Conservation (phyloP, 2,113 vertebrate species). For the Platycercus adscitus region DNA sequence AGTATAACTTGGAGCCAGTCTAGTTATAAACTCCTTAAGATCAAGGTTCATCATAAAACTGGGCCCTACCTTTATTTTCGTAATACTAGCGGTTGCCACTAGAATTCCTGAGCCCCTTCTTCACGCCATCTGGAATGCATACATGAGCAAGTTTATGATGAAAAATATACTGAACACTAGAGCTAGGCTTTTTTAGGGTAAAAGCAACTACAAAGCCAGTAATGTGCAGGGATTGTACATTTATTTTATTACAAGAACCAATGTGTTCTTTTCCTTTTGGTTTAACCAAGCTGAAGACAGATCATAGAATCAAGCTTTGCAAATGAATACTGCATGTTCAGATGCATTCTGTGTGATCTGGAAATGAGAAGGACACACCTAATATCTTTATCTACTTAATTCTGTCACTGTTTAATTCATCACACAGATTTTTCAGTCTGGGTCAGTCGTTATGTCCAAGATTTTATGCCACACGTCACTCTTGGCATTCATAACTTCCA, state of each 20-base stretch:
- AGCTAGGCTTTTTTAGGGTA: conserved; percentile 44
- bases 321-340: neutral
- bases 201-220: conserved; percentile 58
- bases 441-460: neutral
- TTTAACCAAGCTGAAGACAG: neutral
- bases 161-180: conserved; percentile 48
- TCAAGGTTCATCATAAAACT: conserved; percentile 70
- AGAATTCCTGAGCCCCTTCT: conserved; percentile 60
- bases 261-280: conserved; percentile 35
- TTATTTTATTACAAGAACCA: conserved; percentile 36
- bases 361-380: neutral
- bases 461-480: neutral
- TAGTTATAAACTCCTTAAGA: conserved; percentile 71
- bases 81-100: conserved; percentile 47
- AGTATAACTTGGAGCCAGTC: conserved; percentile 57
- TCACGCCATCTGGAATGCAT: conserved; percentile 66
- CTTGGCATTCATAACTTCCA: neutral
- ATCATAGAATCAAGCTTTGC: neutral
- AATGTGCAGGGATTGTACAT: conserved; percentile 25
- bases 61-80: conserved; percentile 62
- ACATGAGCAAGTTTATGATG: conserved; percentile 57
- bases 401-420: neutral
- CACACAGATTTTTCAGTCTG: neutral
- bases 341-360: neutral
- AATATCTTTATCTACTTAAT: neutral